Conservation (phyloP, 37 sponge, comb jelly and placozoan genomes). For the Crambe crambe region DNA sequence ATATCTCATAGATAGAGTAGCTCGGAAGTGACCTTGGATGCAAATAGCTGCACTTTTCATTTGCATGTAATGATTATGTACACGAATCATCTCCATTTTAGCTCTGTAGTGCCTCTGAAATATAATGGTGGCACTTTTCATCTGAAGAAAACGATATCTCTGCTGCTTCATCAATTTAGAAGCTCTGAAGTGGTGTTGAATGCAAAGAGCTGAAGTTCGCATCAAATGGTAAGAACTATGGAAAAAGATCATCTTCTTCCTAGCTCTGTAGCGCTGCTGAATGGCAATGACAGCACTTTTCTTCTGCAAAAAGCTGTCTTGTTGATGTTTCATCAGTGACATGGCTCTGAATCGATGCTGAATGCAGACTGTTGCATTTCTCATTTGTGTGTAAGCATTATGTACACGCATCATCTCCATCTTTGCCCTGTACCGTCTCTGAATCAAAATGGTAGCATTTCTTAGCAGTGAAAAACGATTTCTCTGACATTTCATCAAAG, state of each 20-base stretch:
- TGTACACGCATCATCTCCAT: neutral
- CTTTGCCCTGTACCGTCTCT: neutral
- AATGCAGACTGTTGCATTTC: neutral
- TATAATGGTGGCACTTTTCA: neutral
- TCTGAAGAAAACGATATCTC: neutral
- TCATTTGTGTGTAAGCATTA: neutral
- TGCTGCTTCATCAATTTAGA: slow-evolving; percentile 21
- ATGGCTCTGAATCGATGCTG: neutral
- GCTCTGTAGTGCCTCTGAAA: slow-evolving; percentile 32
- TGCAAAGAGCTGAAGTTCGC: slow-evolving; percentile 24
- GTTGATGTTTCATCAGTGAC: neutral
- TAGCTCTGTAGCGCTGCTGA: neutral
- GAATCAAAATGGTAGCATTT: neutral
- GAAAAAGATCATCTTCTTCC: neutral
- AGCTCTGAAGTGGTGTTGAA: slow-evolving; percentile 39
- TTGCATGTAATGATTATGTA: slow-evolving; percentile 7
- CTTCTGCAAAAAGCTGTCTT: neutral
- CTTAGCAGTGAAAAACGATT: neutral
- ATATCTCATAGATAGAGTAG: slow-evolving; percentile 3
- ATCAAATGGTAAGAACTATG: neutral
- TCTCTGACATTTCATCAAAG: neutral
- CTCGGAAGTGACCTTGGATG: slow-evolving; percentile 9
- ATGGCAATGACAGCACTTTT: neutral
- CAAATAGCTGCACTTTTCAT: slow-evolving; percentile 18
- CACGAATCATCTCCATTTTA: slow-evolving; percentile 32